Evolutionary conservation across 1,140 invertebrate species (phyloP), one percentile per base, ranked within the genome.

Genomic region (Lasioglossum albipes): DNA sequence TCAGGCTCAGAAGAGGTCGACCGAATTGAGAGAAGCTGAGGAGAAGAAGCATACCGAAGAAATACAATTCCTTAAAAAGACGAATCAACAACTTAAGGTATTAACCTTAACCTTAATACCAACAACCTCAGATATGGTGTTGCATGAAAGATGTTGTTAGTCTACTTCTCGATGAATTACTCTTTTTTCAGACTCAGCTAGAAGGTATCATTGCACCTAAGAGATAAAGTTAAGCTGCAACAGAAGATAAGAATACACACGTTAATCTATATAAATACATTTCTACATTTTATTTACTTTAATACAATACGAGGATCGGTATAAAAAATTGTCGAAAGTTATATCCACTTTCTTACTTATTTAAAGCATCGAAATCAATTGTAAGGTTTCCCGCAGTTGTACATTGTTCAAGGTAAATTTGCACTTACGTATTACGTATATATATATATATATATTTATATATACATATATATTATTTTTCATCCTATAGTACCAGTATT

Each of bases 31-130:
- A 27, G 95, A 96, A 76, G 97, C 97, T 0, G 97, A 98, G 90
- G 97, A 98, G 91, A 97, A 98, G 91, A 97, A 98, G 90, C 97
- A 98, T 88, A 95, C 95, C 20, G 98, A 99, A 91, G 98, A 99
- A 92, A 96, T 98, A 64, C 94, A 97, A 61, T 98, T 98, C 88
- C 94, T 99, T 41, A 99, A 98, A 93, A 97, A 98, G 91, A 98
- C 98, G 10, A 99, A 99, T 92, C 95, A 97, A 86, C 98, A 99
- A 92, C 93, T 99, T 18, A 99, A 99, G 95, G 97, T 97, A 93
- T 59, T 64, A 62, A n/a, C n/a, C n/a, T n/a, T n/a, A n/a, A n/a
- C n/a, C n/a, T n/a, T n/a, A n/a, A n/a, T n/a, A n/a, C n/a, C n/a
- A n/a, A n/a, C n/a, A n/a, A n/a, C n/a, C n/a, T n/a, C n/a, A n/a